Conservation (phyloP, 2,797 vertebrate species). For the Malacoctenus gilli region DNA sequence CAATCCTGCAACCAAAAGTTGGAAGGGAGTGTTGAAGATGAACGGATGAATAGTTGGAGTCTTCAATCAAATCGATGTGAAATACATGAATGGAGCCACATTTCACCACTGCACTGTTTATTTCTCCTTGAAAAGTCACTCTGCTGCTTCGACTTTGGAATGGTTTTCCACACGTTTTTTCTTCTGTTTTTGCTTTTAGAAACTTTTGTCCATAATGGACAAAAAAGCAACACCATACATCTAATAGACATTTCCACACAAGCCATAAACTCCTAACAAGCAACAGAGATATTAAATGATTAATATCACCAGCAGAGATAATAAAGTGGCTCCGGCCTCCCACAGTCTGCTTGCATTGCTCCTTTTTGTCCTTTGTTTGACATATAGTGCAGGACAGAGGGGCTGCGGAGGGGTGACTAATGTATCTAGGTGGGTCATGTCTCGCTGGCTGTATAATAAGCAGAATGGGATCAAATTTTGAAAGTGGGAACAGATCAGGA, state of each 20-base stretch:
- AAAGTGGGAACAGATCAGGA: slow-evolving; percentile 66
- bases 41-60: too few species aligned
- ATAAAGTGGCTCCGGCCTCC: slow-evolving; percentile 38
- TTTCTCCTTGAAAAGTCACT: not conserved
- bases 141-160: not conserved
- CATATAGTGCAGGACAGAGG: slow-evolving; percentile 44
- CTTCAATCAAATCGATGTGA: too few species aligned
- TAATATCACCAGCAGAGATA: slow-evolving; percentile 41
- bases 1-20: too few species aligned
- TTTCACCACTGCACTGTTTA: not conserved
- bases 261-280: slow-evolving; percentile 40
- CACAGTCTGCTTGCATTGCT: slow-evolving; percentile 42
- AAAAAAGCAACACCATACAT: slow-evolving; percentile 29
- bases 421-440: slow-evolving; percentile 71
- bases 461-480: slow-evolving; percentile 71
- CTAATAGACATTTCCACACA: slow-evolving; percentile 31
- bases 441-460: slow-evolving; percentile 64
- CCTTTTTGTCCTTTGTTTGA: slow-evolving; percentile 65
- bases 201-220: slow-evolving; percentile 8
- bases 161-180: not conserved
- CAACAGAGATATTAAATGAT: slow-evolving; percentile 50
- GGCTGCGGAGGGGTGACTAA: slow-evolving; percentile 68
- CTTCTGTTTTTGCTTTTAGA: slow-evolving; percentile 26
- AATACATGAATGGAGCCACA: not conserved
- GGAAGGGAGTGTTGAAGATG: too few species aligned